Conservation (phyloP, 2,113 vertebrate genomes). For the Saimiri boliviensis region DNA sequence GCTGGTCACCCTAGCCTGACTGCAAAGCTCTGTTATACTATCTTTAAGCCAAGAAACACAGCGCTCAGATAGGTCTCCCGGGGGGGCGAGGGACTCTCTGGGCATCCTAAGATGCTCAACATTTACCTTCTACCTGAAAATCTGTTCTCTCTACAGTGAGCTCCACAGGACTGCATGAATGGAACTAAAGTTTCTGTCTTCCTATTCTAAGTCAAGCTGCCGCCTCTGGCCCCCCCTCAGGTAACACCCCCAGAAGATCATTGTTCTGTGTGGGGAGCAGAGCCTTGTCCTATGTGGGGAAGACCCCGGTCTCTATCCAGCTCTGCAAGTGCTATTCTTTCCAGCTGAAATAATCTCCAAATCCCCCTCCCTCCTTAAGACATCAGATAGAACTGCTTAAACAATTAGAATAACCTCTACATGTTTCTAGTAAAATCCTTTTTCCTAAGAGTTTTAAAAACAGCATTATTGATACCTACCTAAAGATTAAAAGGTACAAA, state of each 20-base stretch:
- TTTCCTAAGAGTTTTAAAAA: background rate
- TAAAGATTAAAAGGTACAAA: background rate
- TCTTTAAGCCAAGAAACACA: background rate
- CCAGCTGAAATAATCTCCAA: background rate
- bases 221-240: background rate
- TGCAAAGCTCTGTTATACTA: background rate
- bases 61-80: background rate
- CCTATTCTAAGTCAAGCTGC: background rate
- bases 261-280: background rate
- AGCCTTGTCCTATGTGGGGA: fast-evolving
- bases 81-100: background rate
- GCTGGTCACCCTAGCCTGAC: background rate
- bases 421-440: background rate
- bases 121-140: background rate
- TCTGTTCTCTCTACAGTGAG: background rate
- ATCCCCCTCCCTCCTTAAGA: background rate
- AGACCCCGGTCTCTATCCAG: background rate
- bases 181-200: background rate
- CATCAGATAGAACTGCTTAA: background rate
- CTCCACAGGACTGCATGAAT: no score
- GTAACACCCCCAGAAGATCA: background rate
- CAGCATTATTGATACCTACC: background rate
- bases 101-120: background rate
- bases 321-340: background rate
- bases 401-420: background rate